Base-by-base conservation (phyloP, 2,113 vertebrate genomes). In the Dipodomys spectabilis region DNA sequence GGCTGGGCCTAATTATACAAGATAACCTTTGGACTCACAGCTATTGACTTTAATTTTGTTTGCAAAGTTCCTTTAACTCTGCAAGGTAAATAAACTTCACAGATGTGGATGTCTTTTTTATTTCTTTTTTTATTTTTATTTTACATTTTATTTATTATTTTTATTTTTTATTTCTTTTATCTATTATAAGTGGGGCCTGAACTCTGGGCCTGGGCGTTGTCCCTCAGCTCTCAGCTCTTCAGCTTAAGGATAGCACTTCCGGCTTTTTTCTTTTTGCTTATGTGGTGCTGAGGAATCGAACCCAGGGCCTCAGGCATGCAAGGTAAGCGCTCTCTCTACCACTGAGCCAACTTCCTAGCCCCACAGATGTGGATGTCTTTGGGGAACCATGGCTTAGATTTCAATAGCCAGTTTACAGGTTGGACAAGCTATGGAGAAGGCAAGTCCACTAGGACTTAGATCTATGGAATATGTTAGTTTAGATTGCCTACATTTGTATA, bases 381-480 rank as follows among this genome's bases (percentile, higher is more conserved):
- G 67, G 75, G 32, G 62, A 68, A 30, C 7, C 25, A 65, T 28
- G 78, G 67, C 72, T 88, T 64, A 67, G 57, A 27, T 49, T 68
- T 35, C 64, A 49, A 64, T 23, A 30, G 20, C 32, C 57, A 78
- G 64, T 49, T 49, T 72, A 82, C 27, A 86, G 30, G 64, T 77
- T 77, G 53, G 80, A 89, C 45, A 68, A 93, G 65, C 35, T 92
- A 79, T 23, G 16, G 7, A 69, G 74, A 85, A 86, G 49, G 49
- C 19, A 83, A 79, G 35, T 69, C 49, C 27, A 49, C 35, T 8
- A 80, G 35, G 67, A 49, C 39, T 72, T 71, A 57, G 73, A 49
- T 89, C 23, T 78, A 69, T 6, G n/a, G 1, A 8, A 49, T 49
- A 49, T 12, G 12, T 49, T 49, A 20, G 25, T 16, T 67, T 65